A percentile compares a stretch with the other conserved stretches of the same genome.
Conservation (phyloP, 1,140 invertebrate genomes). For the Drosophila fuyamai region DNA sequence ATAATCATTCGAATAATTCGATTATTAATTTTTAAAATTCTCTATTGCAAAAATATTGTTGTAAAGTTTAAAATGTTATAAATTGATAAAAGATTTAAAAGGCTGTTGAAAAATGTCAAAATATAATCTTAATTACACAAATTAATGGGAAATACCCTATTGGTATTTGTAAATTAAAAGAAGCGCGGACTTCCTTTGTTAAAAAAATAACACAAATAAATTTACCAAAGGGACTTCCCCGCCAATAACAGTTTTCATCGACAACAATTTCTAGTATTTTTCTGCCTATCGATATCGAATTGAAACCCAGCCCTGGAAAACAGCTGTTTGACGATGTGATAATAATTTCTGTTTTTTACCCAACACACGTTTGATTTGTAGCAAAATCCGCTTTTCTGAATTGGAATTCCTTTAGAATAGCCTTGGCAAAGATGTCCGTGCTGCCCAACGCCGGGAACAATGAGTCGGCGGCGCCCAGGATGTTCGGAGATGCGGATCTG, state of each 20-base stretch:
- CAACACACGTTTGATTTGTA: constrained; percentile 15
- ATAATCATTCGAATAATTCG: too few species aligned
- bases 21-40: too few species aligned
- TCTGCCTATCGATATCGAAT: constrained; percentile 10
- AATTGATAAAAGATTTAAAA: too few species aligned
- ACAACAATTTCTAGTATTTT: constrained; percentile 7
- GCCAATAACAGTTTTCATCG: not conserved
- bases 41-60: too few species aligned
- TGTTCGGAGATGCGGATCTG: constrained; percentile 86
- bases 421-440: constrained; percentile 52
- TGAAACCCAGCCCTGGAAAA: constrained; percentile 9
- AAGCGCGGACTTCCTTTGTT: too few species aligned
- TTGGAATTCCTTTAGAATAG: constrained; percentile 15
- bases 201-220: too few species aligned
- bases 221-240: not conserved
- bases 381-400: constrained; percentile 48
- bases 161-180: too few species aligned
- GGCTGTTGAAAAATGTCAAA: too few species aligned
- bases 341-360: constrained; percentile 52
- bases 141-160: too few species aligned
- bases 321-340: constrained; percentile 75
- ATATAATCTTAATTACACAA: too few species aligned
- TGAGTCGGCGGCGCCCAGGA: constrained; percentile 28
- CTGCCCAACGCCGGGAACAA: constrained; percentile 35
- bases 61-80: too few species aligned